Evolutionary conservation across 2,888 invertebrate species (phyloP), one percentile per base, ranked within the genome.

Genomic region (Melangyna quadrimaculata): DNA sequence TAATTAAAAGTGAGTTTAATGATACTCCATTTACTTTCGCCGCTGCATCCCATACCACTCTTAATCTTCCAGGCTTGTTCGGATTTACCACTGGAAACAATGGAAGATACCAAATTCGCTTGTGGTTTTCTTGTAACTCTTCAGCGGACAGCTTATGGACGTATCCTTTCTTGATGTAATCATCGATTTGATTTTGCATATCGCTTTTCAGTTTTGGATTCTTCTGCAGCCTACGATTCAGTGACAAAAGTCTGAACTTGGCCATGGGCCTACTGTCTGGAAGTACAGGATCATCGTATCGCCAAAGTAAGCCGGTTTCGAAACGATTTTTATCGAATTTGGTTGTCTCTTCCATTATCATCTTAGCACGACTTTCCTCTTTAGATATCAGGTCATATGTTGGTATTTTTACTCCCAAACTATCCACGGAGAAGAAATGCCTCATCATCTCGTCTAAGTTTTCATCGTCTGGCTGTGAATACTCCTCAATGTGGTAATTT

Each of bases 231-330:
- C 78, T 87, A 29, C 55, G 78, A 59, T 88, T 87, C 14, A 88
- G 24, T 19, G 63, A 43, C 35, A 40, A 9, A 10, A 87, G 37
- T 22, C 87, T 63, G 55, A 73, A 73, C 10, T 59, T 63, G 8
- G 88, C 88, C 74, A 84, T 88, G 22, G 48, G 2, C 17, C 73
- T 73, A 43, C 83, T 88, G 3, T 78, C 29, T 14, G 59, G 67
- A 22, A 82, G 14, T 3, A 32, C 37, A 0, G 61, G 22, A n/a
- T 59, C n/a, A 22, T 73, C 72, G 3, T 45, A 17, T 14, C 51
- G 70, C 77, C 61, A 82, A 12, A 82, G 37, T 14, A 77, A 61
- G 0, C 82, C 77, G 1, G 61, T 69, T 40, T 78, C 67, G 32
- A 55, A 82, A 3, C 53, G 48, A 9, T 32, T 5, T 8, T 35